These are phyloP conservation scores for Bombus soroeensis DNA, from an alignment of 1,140 invertebrate species.

Conservation along the genomic window DNA sequence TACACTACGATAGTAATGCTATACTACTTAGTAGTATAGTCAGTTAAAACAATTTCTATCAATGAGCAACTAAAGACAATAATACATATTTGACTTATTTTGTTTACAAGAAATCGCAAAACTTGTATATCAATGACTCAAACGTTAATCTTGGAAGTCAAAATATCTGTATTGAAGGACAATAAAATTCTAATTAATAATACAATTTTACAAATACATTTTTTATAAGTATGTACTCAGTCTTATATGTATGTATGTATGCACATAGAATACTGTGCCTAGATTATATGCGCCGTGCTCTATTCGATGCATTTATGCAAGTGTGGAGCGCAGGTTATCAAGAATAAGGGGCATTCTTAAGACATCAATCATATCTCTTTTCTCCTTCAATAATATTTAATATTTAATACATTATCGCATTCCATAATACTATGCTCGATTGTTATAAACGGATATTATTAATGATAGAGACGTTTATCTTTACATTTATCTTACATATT, in stretches of 20 bases:
- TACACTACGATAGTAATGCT: too few relatives aligned
- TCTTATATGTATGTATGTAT: too few relatives aligned
- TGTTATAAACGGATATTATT: too few relatives aligned
- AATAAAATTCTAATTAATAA: background rate
- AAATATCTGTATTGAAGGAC: too few relatives aligned
- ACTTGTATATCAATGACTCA: too few relatives aligned
- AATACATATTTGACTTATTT: too few relatives aligned
- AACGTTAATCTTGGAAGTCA: too few relatives aligned
- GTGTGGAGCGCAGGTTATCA: constrained; percentile 48
- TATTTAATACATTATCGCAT: background rate
- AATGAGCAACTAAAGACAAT: too few relatives aligned
- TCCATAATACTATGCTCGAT: background rate
- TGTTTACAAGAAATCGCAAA: too few relatives aligned
- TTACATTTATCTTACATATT: background rate
- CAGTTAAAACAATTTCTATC: too few relatives aligned
- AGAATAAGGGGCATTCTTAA: constrained; percentile 44
- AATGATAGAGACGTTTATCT: too few relatives aligned
- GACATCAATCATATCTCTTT: background rate
- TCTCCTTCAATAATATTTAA: background rate
- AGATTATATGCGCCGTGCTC: constrained; percentile 30
- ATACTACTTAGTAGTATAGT: too few relatives aligned
- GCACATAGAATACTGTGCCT: background rate
- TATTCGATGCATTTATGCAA: constrained; percentile 62
- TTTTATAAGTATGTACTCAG: background rate
- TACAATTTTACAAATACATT: background rate